Conservation (phyloP, 2,797 vertebrate genomes). For the Aotus griseimembra region DNA sequence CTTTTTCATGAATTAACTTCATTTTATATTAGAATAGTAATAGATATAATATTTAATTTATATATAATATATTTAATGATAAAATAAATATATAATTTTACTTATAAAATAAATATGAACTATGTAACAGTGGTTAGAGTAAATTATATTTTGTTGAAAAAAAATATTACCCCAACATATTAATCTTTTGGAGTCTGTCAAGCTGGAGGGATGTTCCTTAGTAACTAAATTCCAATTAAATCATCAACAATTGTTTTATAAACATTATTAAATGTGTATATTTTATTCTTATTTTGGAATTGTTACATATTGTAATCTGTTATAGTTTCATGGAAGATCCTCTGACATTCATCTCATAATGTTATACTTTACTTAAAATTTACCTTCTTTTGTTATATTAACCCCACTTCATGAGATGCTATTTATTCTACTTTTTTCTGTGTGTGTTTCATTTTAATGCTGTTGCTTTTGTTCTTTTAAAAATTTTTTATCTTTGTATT, state of each 20-base stretch:
- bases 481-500: neutral
- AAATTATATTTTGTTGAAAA: neutral
- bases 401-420: neutral
- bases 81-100: no score
- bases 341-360: neutral
- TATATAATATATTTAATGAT: no score
- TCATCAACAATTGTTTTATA: neutral
- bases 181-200: neutral
- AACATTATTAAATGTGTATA: neutral
- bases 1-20: neutral
- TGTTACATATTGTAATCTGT: neutral
- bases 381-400: neutral
- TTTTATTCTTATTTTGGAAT: neutral
- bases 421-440: neutral
- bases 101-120: neutral
- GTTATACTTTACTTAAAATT: neutral
- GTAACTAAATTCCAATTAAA: neutral
- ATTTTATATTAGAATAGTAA: neutral
- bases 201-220: neutral
- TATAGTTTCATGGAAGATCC: neutral
- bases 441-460: neutral
- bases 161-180: neutral
- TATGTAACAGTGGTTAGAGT: neutral
- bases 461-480: neutral
- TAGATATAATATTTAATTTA: neutral